Percentiles rank a stretch among this genome's conserved stretches.
Evolutionary conservation across 2,888 invertebrate genomes (phyloP).

Genomic region (Cerastis leucographa): DNA sequence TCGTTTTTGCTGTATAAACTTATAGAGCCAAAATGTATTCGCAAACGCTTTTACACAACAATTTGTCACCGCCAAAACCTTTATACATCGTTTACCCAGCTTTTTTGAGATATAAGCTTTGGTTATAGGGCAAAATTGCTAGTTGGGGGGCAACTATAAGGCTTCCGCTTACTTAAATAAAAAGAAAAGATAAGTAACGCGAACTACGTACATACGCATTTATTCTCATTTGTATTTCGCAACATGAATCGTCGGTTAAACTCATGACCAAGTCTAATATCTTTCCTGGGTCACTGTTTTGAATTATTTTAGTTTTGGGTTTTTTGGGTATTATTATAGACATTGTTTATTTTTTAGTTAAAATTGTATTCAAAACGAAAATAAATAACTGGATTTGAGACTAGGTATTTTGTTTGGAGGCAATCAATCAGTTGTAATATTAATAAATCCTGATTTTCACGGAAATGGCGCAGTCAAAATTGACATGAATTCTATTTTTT

Average conservation of each 20-base stretch:
- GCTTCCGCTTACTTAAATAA: neutral
- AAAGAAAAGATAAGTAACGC: neutral
- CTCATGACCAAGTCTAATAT: conserved; percentile 89
- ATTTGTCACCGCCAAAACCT: too few species aligned
- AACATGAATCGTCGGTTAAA: conserved; percentile 86
- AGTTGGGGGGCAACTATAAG: neutral
- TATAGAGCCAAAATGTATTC: too few species aligned
- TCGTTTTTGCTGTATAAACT: too few species aligned
- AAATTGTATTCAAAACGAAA: neutral
- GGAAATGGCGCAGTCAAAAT: conserved; percentile 20
- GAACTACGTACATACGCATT: conserved; percentile 90
- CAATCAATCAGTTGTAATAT: neutral
- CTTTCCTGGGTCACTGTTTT: conserved; percentile 90
- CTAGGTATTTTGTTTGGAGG: neutral
- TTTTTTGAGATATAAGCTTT: too few species aligned
- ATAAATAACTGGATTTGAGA: neutral
- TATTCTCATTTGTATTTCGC: conserved; percentile 90
- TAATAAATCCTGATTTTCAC: conserved; percentile 18
- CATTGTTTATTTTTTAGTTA: conserved; percentile 28
- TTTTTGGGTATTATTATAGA: conserved; percentile 54
- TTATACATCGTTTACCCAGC: too few species aligned
- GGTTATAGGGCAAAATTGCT: too few species aligned
- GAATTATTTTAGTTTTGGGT: conserved; percentile 78
- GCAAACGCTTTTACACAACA: too few species aligned
- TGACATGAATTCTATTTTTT: neutral